Percentiles rank a stretch among this genome's conserved stretches.
Evolutionary conservation across 2,113 vertebrate species (phyloP).

Genomic region (Hypocryptadius cinnamomeus): DNA sequence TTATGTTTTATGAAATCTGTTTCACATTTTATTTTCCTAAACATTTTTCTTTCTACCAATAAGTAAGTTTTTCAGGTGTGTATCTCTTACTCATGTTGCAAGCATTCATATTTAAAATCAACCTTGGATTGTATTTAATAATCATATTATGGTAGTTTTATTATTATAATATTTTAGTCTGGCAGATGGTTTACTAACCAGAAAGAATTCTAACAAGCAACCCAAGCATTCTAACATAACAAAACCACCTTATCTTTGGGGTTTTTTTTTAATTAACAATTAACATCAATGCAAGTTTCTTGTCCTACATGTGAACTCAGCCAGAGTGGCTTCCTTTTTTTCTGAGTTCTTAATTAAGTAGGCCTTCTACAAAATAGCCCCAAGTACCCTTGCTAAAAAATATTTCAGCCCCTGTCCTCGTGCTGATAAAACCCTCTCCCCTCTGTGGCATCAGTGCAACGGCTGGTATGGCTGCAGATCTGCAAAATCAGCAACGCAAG

Average conservation of each 20-base stretch:
- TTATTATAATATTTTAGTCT: neutral
- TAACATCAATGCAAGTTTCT: neutral
- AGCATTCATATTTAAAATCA: neutral
- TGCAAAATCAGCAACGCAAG: neutral
- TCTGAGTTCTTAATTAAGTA: neutral
- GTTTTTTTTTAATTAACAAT: neutral
- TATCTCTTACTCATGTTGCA: neutral
- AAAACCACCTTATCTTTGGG: neutral
- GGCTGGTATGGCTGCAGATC: neutral
- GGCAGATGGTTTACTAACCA: neutral
- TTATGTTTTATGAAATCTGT: neutral
- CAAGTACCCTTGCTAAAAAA: neutral
- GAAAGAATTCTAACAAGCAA: neutral
- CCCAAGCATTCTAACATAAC: neutral
- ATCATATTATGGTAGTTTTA: neutral
- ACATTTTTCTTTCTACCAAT: neutral
- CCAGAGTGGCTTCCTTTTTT: neutral
- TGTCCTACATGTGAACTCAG: neutral
- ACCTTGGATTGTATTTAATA: neutral
- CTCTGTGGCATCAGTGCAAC: neutral
- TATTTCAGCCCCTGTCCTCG: neutral
- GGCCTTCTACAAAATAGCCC: neutral
- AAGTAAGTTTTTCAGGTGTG: neutral
- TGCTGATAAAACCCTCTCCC: neutral
- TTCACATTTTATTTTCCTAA: neutral